Conservation (phyloP, 2,113 vertebrate genomes). For the Protobothrops flavoviridis region DNA sequence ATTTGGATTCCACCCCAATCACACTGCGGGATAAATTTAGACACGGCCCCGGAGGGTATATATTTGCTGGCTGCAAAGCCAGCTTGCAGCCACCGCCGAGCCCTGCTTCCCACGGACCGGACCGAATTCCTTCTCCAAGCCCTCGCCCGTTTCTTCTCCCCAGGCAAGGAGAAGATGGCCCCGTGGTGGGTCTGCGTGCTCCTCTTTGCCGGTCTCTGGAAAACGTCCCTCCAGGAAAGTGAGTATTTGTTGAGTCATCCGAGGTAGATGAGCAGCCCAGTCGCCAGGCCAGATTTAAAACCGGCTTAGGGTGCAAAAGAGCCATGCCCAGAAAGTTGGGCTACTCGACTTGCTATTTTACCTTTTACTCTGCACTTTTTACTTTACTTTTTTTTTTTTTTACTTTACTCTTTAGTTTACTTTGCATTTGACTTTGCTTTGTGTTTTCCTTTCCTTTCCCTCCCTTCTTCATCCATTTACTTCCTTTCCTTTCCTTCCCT, state of each 20-base stretch:
- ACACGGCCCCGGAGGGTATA: not conserved
- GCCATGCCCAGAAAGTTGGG: not conserved
- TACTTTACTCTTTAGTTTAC: not conserved
- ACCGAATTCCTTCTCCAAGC: not conserved
- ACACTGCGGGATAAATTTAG: not conserved
- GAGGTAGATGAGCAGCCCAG: not conserved
- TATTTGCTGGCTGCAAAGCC: not conserved
- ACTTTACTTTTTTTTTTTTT: too few relatives aligned
- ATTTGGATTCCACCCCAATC: not conserved
- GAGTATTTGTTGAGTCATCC: accelerated
- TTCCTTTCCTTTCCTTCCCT: too few relatives aligned
- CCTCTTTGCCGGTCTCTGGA: not conserved
- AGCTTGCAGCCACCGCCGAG: not conserved
- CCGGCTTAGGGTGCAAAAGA: too few relatives aligned
- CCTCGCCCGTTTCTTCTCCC: not conserved
- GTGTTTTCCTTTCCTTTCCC: not conserved
- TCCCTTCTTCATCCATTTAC: not conserved
- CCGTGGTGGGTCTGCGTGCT: not conserved
- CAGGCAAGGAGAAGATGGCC: not conserved
- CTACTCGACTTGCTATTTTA: not conserved
- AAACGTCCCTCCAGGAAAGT: not conserved
- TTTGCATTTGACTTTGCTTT: not conserved
- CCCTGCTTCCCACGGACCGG: not conserved
- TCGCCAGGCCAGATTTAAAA: not conserved
- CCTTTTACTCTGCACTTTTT: not conserved